A percentile compares a stretch with the other conserved stretches of the same genome.
These are phyloP conservation scores for Pseudorhiza aurosa DNA, from an alignment of 30 jellyfish, hydroid and myxozoan species.

Conservation along the genomic window DNA sequence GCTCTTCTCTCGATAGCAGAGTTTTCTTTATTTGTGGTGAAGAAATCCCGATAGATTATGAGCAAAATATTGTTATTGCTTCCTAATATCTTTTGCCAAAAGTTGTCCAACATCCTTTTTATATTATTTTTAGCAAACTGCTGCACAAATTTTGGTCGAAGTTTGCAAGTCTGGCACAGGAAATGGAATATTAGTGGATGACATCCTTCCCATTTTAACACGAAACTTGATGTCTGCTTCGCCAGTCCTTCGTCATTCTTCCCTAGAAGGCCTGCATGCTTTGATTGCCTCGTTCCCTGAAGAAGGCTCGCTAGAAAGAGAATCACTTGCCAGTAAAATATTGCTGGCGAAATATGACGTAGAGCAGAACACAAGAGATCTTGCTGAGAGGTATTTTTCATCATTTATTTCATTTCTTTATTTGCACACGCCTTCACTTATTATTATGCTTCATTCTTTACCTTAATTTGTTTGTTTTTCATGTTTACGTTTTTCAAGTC, in stretches of 20 bases:
- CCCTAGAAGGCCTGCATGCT: constrained; percentile 76
- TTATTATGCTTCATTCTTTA: background rate
- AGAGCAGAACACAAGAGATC: constrained; percentile 58
- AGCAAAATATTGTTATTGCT: too few relatives aligned
- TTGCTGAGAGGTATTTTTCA: constrained; percentile 75
- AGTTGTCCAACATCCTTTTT: too few relatives aligned
- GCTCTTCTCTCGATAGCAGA: background rate
- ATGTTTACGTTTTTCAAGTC: too few relatives aligned
- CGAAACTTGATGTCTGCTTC: constrained; percentile 75
- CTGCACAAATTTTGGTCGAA: constrained; percentile 72
- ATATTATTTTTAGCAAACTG: constrained; percentile 49
- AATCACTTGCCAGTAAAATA: constrained; percentile 63
- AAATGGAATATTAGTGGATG: constrained; percentile 46
- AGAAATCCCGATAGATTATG: background rate
- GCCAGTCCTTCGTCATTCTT: constrained; percentile 71
- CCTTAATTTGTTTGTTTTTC: background rate
- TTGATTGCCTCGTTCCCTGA: constrained; percentile 45
- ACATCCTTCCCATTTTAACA: constrained; percentile 32
- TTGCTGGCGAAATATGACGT: constrained; percentile 76
- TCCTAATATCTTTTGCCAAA: too few relatives aligned
- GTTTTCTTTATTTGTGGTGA: background rate
- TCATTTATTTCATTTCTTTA: background rate
- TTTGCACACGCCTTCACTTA: background rate
- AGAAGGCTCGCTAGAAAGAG: constrained; percentile 30
- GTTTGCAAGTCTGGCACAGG: constrained; percentile 85